These are phyloP conservation scores for Oreochromis spilurus DNA, from an alignment of 2,113 vertebrate genomes.

Conservation along the genomic window DNA sequence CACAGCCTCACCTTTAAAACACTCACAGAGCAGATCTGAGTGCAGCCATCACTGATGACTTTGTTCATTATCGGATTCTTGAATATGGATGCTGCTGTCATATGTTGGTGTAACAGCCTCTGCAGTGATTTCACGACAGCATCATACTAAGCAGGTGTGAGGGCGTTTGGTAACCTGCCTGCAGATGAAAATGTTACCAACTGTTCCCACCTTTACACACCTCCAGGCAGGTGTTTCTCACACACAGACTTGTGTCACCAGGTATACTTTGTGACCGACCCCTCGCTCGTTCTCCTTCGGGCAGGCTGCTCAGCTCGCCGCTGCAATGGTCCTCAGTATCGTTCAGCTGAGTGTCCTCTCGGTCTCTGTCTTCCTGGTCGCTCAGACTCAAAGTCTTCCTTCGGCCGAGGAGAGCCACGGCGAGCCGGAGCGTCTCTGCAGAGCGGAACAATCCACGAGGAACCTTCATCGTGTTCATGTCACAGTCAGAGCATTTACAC, in stretches of 20 bases:
- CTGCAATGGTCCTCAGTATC: rapidly evolving
- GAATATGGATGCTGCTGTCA: neutral
- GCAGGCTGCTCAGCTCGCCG: neutral
- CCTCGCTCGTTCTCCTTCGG: neutral
- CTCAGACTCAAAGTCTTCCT: neutral
- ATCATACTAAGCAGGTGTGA: neutral
- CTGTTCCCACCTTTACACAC: neutral
- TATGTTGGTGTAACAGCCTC: neutral
- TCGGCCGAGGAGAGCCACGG: neutral
- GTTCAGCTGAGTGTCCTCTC: neutral
- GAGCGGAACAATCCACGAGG: neutral
- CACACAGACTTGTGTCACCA: neutral
- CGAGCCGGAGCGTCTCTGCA: neutral
- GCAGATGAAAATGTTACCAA: neutral
- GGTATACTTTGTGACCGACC: neutral
- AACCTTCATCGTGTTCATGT: rapidly evolving
- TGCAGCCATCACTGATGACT: neutral
- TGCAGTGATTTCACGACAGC: neutral
- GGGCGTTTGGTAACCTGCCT: neutral
- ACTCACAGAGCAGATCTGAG: rapidly evolving
- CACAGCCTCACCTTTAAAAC: neutral
- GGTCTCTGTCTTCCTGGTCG: neutral
- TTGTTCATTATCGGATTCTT: neutral
- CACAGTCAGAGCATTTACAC: neutral
- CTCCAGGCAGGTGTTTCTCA: neutral